A percentile compares a stretch with the other conserved stretches of the same genome.
Evolutionary conservation across 1,140 invertebrate species (phyloP).

Genomic region (Aphaenogaster floridana): DNA sequence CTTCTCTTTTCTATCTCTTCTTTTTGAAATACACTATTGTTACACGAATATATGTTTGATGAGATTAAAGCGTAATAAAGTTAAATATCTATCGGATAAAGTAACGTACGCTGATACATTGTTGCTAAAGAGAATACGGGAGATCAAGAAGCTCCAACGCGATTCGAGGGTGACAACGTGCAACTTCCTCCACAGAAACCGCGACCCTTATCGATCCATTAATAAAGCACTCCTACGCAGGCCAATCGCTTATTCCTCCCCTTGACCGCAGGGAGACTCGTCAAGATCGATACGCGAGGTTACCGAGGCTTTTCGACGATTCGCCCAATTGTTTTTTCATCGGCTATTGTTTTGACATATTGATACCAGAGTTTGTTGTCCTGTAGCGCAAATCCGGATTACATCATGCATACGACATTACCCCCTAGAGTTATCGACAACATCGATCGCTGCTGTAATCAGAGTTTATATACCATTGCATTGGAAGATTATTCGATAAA

Average conservation of each 20-base stretch:
- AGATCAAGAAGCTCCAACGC: not conserved
- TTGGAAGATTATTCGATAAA: not conserved
- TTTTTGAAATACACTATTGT: not conserved
- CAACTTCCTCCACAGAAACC: not conserved
- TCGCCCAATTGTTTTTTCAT: not conserved
- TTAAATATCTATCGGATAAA: not conserved
- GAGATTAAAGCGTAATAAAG: not conserved
- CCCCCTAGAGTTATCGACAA: not conserved
- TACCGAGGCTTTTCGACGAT: not conserved
- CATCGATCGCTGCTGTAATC: not conserved
- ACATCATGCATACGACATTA: slow-evolving; percentile 1
- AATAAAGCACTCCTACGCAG: slow-evolving; percentile 27
- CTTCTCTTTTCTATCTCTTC: not conserved
- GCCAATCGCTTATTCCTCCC: slow-evolving; percentile 29
- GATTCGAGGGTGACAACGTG: slow-evolving; percentile 12
- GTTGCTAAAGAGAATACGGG: not conserved
- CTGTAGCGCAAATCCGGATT: slow-evolving; percentile 21
- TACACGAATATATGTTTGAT: not conserved
- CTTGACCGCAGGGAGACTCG: slow-evolving; percentile 26
- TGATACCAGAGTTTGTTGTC: not conserved
- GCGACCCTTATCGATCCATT: slow-evolving; percentile 26
- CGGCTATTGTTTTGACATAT: not conserved
- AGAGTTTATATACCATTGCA: not conserved
- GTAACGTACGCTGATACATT: not conserved
- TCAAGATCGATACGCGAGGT: slow-evolving; percentile 25